Evolutionary conservation across 2,797 vertebrate species (phyloP), one percentile per base, ranked within the genome.

Genomic region (Tolypeutes matacus): DNA sequence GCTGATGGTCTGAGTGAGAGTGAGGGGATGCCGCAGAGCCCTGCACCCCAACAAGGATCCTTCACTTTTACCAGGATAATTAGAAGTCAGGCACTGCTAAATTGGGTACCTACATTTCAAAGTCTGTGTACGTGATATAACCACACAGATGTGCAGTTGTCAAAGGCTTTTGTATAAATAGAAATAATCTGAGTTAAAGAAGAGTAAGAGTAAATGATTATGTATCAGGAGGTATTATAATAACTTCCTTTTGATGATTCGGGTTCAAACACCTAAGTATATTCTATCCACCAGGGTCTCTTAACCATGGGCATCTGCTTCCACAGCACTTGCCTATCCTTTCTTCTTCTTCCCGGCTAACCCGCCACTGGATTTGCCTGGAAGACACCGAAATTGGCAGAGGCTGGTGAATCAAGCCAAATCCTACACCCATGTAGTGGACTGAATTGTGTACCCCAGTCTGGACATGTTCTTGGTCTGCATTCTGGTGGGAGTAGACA

Each of bases 381-480:
- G 49, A 93, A 67, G 49, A 78, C 23, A 14, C 0, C 77, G 34
- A 20, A 49, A 78, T 85, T 25, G 56, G 23, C 53, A 77, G 69
- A 53, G 58, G 64, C 23, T 91, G 25, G 23, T 82, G 34, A 76
- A 67, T 14, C 58, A 94, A 95, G 39, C 51, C 65, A 42, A 83
- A 72, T 20, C 31, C 49, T 92, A 60, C 27, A n/a, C 17, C 17
- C 5, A 18, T 56, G 18, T 56, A 20, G 53, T 56, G 53, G 53
- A 56, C 5, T 56, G 53, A 56, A 56, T 56, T 56, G 53, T 56
- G 53, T 21, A 18, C 18, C 53, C 53, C 53, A 20, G 18, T 56
- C 18, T 56, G 18, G 3, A 56, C 53, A 56, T 18, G 53, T 56
- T 56, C 17, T 56, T 56, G 53, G 53, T 18, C 53, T 18, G 53